A percentile compares a stretch with the other conserved stretches of the same genome.
Evolutionary conservation across 2,888 invertebrate species (phyloP).

Genomic region (Aspidiotus destructor): DNA sequence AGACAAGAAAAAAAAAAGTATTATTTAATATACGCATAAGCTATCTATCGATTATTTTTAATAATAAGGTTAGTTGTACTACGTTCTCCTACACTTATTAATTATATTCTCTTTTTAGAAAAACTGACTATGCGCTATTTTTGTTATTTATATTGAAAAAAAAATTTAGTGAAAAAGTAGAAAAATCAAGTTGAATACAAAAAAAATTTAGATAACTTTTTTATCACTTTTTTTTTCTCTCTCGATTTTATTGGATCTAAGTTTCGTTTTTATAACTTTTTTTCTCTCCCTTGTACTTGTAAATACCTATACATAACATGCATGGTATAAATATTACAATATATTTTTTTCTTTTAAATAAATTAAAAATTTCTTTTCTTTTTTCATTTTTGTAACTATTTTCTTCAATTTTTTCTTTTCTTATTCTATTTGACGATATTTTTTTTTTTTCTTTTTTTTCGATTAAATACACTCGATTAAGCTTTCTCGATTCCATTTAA

Average conservation of each 20-base stretch:
- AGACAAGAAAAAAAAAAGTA: background rate
- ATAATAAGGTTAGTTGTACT: background rate
- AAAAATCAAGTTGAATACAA: conserved; percentile 14
- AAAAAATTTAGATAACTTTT: conserved; percentile 21
- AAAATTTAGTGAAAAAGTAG: background rate
- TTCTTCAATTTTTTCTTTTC: background rate
- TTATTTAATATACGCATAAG: background rate
- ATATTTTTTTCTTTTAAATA: conserved; percentile 26
- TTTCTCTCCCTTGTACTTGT: conserved; percentile 21
- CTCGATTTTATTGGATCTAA: conserved; percentile 28
- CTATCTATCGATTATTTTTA: background rate
- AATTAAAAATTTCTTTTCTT: conserved; percentile 11
- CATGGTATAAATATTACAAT: conserved; percentile 24
- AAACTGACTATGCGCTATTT: conserved; percentile 16
- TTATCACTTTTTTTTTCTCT: conserved; percentile 27
- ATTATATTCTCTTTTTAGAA: background rate
- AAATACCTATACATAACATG: conserved; percentile 30
- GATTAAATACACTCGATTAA: conserved; percentile 9
- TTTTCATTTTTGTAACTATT: conserved; percentile 32
- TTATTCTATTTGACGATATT: conserved; percentile 12
- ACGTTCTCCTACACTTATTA: background rate
- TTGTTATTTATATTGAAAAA: background rate
- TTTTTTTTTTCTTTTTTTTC: conserved; percentile 13
- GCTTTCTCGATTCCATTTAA: conserved; percentile 6
- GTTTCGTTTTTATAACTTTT: conserved; percentile 29